A percentile compares a stretch with the other conserved stretches of the same genome.
phyloP scores from a whole-genome alignment of 2,113 vertebrate species.

The Ophthalmolycus amberensis region DNA sequence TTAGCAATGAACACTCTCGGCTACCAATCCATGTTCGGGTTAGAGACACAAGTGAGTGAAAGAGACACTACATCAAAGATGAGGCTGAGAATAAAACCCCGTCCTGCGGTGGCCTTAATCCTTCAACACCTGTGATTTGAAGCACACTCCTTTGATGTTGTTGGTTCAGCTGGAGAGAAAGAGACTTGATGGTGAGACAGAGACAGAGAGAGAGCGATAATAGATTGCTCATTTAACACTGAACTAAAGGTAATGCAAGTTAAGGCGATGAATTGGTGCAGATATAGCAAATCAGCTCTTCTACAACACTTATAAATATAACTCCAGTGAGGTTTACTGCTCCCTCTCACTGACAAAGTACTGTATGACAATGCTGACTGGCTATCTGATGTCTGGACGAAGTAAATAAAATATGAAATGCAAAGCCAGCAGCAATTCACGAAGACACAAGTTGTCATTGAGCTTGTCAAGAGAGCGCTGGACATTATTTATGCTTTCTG shows the following conservation, averaged over 20 bases:
- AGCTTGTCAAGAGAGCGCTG: constrained; percentile 16
- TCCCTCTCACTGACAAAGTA: constrained; percentile 49
- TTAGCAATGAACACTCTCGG: constrained; percentile 25
- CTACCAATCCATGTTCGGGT: constrained; percentile 52
- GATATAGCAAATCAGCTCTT: constrained; percentile 29
- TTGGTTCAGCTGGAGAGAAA: constrained; percentile 64
- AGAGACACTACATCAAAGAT: constrained; percentile 81
- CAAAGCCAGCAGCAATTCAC: constrained; percentile 40
- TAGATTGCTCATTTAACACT: constrained; percentile 42
- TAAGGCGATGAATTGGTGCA: constrained; percentile 27
- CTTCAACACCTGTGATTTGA: constrained; percentile 83
- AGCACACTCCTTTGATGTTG: constrained; percentile 79
- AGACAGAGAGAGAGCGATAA: constrained; percentile 49
- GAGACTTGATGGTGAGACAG: constrained; percentile 53
- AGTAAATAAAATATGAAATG: constrained; percentile 43
- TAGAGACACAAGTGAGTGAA: constrained; percentile 68
- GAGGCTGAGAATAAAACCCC: constrained; percentile 68
- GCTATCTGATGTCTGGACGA: constrained; percentile 39
- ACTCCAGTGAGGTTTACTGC: constrained; percentile 37
- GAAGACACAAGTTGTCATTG: constrained; percentile 12
- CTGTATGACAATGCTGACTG: constrained; percentile 28
- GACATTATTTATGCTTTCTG: constrained; percentile 33
- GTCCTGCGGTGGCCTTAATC: constrained; percentile 83
- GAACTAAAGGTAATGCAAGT: constrained; percentile 49
- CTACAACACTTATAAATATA: constrained; percentile 24